Conservation (phyloP, 2,797 vertebrate species). For the Rachycentron canadum region DNA sequence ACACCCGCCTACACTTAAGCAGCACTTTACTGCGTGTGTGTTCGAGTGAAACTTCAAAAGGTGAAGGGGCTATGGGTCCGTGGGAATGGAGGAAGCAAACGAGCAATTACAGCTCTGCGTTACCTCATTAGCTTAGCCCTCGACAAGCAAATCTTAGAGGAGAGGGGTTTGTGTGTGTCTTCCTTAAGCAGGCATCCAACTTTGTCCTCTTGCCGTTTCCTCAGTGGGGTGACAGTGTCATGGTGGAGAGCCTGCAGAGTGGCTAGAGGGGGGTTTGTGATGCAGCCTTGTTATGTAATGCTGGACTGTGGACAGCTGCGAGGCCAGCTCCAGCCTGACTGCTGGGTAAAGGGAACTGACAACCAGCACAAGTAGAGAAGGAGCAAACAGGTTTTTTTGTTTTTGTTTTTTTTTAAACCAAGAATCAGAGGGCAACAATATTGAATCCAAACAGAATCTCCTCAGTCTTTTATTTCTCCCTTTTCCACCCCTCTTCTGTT, state of each 20-base stretch:
- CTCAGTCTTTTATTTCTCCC: not conserved
- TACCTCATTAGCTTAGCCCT: conserved; percentile 59
- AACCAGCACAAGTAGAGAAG: conserved; percentile 31
- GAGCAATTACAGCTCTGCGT: conserved; percentile 54
- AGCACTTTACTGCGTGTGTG: conserved; percentile 22
- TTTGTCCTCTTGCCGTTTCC: conserved; percentile 62
- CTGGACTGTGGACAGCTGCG: conserved; percentile 74
- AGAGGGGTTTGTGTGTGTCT: conserved; percentile 31
- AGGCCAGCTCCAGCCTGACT: conserved; percentile 67
- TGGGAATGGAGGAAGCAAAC: conserved; percentile 50
- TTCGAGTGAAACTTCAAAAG: conserved; percentile 45
- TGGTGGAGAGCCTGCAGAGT: conserved; percentile 66
- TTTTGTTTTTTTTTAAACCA: not conserved
- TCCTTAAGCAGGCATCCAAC: conserved; percentile 41
- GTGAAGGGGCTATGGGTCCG: conserved; percentile 40
- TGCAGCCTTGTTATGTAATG: conserved; percentile 77
- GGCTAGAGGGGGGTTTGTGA: conserved; percentile 50
- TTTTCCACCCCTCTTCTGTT: not conserved
- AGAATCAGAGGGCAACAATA: not conserved
- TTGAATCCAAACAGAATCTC: conserved; percentile 2
- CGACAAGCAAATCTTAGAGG: conserved; percentile 29
- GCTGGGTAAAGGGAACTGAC: conserved; percentile 52
- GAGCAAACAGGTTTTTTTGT: conserved; percentile 24
- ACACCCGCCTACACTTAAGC: conserved; percentile 33
- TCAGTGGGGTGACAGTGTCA: conserved; percentile 57